Evolutionary conservation across 1,140 invertebrate genomes (phyloP).

Genomic region (Aradophagus sp.): DNA sequence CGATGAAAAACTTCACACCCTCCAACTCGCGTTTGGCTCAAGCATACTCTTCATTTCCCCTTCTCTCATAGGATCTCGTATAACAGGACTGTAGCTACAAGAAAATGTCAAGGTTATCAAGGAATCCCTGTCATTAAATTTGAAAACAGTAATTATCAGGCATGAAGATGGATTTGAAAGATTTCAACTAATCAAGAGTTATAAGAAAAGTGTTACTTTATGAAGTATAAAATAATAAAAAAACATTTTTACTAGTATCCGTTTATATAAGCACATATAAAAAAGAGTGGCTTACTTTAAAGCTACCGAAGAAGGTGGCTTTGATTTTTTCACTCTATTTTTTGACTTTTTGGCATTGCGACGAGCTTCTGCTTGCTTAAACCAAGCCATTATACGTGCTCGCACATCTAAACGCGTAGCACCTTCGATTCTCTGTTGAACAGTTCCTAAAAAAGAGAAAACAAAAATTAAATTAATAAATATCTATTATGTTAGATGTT

Average conservation of each 20-base stretch:
- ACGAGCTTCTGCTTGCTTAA: constrained; percentile 52
- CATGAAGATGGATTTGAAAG: too few relatives aligned
- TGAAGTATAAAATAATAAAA: too few relatives aligned
- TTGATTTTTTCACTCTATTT: constrained; percentile 38
- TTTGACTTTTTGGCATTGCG: constrained; percentile 47
- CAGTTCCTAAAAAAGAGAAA: constrained; percentile 24
- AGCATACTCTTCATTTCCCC: constrained; percentile 20
- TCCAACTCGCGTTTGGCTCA: constrained; percentile 47
- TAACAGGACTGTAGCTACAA: constrained; percentile 27
- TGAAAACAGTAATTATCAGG: background rate
- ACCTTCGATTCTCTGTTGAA: constrained; percentile 54
- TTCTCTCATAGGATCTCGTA: constrained; percentile 40
- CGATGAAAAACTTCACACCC: constrained; percentile 12
- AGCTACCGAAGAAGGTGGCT: constrained; percentile 25
- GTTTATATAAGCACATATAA: too few relatives aligned
- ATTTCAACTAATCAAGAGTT: too few relatives aligned
- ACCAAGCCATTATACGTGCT: constrained; percentile 56
- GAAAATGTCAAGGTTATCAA: too few relatives aligned
- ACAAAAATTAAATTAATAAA: too few relatives aligned
- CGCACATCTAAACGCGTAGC: constrained; percentile 49
- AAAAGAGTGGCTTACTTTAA: too few relatives aligned
- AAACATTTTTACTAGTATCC: background rate
- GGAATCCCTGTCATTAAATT: constrained; percentile 6
- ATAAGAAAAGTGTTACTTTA: too few relatives aligned
- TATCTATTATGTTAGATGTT: too few relatives aligned